Conservation (phyloP, 2,113 vertebrate species). For the Hassar affinis region DNA sequence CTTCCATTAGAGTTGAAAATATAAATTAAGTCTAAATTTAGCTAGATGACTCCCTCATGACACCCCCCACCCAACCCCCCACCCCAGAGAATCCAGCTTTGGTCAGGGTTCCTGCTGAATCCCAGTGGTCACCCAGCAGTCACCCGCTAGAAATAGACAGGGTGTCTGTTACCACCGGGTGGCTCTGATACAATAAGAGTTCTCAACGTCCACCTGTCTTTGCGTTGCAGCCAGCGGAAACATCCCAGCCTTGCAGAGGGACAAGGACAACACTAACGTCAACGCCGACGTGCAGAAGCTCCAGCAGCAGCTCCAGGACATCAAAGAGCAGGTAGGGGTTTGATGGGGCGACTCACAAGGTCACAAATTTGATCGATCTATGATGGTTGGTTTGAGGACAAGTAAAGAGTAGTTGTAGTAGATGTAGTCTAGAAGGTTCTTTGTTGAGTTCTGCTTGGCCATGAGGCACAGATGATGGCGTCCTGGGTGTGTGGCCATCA, state of each 20-base stretch:
- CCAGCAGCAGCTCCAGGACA: conserved; percentile 97
- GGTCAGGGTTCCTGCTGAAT: conserved; percentile 1
- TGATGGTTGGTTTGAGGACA: neutral
- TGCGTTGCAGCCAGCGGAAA: conserved; percentile 85
- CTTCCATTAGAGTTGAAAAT: neutral
- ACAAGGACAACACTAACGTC: conserved; percentile 98
- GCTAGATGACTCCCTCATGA: neutral
- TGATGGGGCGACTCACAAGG: neutral
- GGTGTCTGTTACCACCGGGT: conserved; percentile 40
- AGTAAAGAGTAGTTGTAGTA: neutral
- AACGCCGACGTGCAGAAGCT: conserved; percentile 98
- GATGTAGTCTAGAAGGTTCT: neutral
- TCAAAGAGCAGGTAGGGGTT: conserved; percentile 93
- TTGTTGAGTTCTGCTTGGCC: neutral
- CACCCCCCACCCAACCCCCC: neutral
- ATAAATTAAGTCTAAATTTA: neutral
- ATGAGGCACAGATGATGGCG: neutral
- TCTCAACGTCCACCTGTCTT: conserved; percentile 6
- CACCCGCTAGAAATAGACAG: neutral
- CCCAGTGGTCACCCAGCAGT: conserved; percentile 9
- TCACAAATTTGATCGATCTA: neutral
- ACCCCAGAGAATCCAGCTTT: neutral
- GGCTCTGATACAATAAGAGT: neutral
- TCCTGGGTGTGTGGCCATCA: neutral
- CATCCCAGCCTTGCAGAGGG: conserved; percentile 93